These are phyloP conservation scores for Drosophila birchii DNA, from an alignment of 2,888 invertebrate species.

Conservation along the genomic window DNA sequence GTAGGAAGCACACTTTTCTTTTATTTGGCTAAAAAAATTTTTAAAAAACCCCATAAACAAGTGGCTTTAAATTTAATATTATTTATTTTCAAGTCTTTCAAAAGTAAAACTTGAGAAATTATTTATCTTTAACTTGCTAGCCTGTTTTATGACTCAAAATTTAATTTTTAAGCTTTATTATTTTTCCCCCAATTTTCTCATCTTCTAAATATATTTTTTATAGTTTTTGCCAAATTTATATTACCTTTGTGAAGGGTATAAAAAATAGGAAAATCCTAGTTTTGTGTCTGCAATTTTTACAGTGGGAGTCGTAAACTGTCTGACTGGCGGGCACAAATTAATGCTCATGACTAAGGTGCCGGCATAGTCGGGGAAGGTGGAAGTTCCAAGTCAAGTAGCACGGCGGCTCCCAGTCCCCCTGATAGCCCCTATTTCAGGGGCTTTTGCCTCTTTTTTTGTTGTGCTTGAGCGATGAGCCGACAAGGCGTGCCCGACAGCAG, in stretches of 20 bases:
- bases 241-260: conserved; percentile 17
- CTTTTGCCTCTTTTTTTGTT: conserved; percentile 1
- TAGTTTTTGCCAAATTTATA: neutral
- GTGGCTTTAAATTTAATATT: too few relatives aligned
- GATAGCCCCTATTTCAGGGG: conserved; percentile 10
- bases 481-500: conserved; percentile 61
- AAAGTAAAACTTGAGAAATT: neutral
- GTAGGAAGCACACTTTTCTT: neutral
- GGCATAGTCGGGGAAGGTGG: conserved; percentile 42
- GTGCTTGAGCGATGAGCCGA: conserved; percentile 58
- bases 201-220: too few relatives aligned
- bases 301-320: conserved; percentile 71
- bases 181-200: neutral
- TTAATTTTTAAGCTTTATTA: neutral
- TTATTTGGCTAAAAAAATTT: too few relatives aligned
- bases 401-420: conserved; percentile 15
- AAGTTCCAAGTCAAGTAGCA: conserved; percentile 75
- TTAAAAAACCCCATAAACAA: too few relatives aligned
- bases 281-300: conserved; percentile 54
- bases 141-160: neutral
- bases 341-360: conserved; percentile 67
- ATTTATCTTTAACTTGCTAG: too few relatives aligned
- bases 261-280: conserved; percentile 36
- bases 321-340: conserved; percentile 75
- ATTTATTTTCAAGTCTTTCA: neutral